Evolutionary conservation across 2,888 invertebrate species (phyloP).

Genomic region (Pyrrhia umbra): DNA sequence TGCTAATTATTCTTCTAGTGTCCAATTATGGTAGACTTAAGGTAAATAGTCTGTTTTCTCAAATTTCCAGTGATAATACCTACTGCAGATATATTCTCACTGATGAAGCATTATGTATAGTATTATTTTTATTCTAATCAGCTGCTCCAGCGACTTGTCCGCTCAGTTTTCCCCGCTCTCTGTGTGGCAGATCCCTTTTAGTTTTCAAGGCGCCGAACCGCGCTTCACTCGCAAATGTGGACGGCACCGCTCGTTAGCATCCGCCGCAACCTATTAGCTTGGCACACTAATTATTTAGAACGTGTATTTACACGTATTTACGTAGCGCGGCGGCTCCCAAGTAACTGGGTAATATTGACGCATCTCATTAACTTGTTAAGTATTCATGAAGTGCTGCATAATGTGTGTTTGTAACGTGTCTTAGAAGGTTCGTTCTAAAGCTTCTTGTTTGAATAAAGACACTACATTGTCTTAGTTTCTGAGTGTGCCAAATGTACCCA

Average conservation of each 20-base stretch:
- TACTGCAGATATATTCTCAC: neutral
- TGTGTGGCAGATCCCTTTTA: conserved; percentile 36
- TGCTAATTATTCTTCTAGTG: too few relatives aligned
- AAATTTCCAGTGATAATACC: neutral
- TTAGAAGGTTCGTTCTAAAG: neutral
- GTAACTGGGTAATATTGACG: conserved; percentile 47
- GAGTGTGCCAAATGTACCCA: neutral
- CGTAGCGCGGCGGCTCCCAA: conserved; percentile 35
- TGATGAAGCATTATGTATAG: neutral
- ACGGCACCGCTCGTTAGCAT: conserved; percentile 51
- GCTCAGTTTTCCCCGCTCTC: conserved; percentile 7
- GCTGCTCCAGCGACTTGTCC: too few relatives aligned
- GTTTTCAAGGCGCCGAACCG: conserved; percentile 56
- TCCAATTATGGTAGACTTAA: too few relatives aligned
- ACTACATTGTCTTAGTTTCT: neutral
- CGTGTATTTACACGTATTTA: conserved; percentile 50
- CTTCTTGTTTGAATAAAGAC: neutral
- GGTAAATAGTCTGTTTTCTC: too few relatives aligned
- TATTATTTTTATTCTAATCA: neutral
- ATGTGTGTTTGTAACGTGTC: conserved; percentile 22
- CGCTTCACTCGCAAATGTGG: conserved; percentile 57
- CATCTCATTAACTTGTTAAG: conserved; percentile 50
- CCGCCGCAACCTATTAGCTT: conserved; percentile 57
- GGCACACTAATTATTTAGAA: conserved; percentile 51
- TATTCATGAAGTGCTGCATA: conserved; percentile 50